Base-by-base conservation (phyloP, 2,113 vertebrate species). In the Aptenodytes patagonicus region DNA sequence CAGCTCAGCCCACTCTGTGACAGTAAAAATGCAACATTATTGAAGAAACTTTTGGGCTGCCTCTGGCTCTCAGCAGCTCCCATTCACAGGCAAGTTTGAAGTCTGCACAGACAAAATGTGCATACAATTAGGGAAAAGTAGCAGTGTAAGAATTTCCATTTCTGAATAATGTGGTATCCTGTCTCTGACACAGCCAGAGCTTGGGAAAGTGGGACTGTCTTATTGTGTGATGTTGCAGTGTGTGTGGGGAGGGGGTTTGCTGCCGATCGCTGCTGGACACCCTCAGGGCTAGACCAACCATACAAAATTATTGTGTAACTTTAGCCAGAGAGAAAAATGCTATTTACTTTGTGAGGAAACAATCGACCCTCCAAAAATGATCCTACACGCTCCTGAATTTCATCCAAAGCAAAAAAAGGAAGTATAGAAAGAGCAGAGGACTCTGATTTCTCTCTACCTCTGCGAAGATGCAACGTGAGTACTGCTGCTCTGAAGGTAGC, bases 121-220 rank as follows among this genome's bases (percentile, higher is more conserved):
- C 3, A 29, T 24, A 42, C 61, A 79, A 46, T 93, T 80, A 91
- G 36, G 40, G 72, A 58, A 82, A 81, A 92, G 65, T 1, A 88
- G 72, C 66, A 57, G 69, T 28, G 62, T 87, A 94, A 93, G 80
- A 92, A 51, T 94, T 95, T 95, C 96, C 89, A 90, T 61, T 87
- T 96, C 76, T 96, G 73, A 90, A 46, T 51, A 57, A 62, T 47
- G 82, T 32, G 75, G 84, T 89, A 60, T 85, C 68, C 90, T 62
- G 83, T 21, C 78, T 84, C 44, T 21, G 52, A 28, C 78, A 78
- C 25, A 52, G 72, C 26, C 69, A 76, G 21, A 29, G 66, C 88
- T 65, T 46, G 60, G 87, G 77, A 26, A 89, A 80, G 65, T 22
- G 51, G 57, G 66, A 14, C 60, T 28, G 47, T 19, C 38, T 38